Evolutionary conservation across 2,797 vertebrate species (phyloP).

Genomic region (Tinamus major): DNA sequence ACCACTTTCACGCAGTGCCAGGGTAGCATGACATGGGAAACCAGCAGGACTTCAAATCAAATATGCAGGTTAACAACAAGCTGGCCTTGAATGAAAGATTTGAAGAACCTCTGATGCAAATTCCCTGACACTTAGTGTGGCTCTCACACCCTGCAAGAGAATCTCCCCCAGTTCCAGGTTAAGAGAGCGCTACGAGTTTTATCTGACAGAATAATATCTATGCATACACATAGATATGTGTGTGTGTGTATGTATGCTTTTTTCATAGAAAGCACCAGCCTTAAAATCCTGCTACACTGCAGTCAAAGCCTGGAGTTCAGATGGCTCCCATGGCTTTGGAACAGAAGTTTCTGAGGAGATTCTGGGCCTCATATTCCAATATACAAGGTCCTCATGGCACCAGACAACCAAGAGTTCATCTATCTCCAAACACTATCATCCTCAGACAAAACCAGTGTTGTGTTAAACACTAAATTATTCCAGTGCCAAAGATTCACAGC

Average conservation of each 20-base stretch:
- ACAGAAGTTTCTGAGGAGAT: not conserved
- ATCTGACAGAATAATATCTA: constrained; percentile 41
- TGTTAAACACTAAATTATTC: not conserved
- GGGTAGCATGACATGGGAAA: not conserved
- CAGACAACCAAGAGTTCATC: not conserved
- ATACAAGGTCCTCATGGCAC: not conserved
- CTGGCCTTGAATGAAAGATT: constrained; percentile 46
- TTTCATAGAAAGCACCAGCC: not conserved
- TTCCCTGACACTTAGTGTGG: constrained; percentile 2
- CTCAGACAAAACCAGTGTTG: not conserved
- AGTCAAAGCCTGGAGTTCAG: constrained; percentile 24
- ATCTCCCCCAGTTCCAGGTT: constrained; percentile 55
- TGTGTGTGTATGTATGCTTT: constrained; percentile 29
- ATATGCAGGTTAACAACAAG: not conserved
- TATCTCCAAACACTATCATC: not conserved
- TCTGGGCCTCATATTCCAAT: rapidly evolving
- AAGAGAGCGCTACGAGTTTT: constrained; percentile 33
- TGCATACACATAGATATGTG: not conserved
- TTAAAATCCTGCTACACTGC: constrained; percentile 29
- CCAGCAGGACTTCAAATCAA: constrained; percentile 14
- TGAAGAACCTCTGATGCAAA: constrained; percentile 51
- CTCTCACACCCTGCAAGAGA: constrained; percentile 56
- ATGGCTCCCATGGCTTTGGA: not conserved
- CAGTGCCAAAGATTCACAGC: not conserved
- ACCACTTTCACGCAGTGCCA: not conserved